Base-by-base conservation (phyloP, 2,113 vertebrate species). In the Junco hyemalis region DNA sequence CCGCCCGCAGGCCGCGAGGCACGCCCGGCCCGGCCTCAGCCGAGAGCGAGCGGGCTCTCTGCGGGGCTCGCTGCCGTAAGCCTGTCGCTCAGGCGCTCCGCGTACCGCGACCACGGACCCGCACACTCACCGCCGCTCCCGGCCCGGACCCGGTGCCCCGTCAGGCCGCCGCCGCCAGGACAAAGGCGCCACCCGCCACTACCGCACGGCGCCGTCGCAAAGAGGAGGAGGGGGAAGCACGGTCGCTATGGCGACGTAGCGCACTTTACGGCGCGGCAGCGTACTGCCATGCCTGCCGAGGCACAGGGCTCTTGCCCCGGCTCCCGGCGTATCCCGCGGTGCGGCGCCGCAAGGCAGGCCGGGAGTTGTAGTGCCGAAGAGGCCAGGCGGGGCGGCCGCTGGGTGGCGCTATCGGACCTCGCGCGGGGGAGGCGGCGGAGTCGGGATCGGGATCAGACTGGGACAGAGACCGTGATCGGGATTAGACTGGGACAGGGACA, bases 121-220 rank as follows among this genome's bases (percentile, higher is more conserved):
- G 87, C 93, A 69, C 45, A 92, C 95, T 91, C 54, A 94, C 95
- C 90, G 84, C 77, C 63, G 24, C 35, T 56, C 28, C 48, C 35
- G 65, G 24, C 71, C 88, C 44, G 36, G 8, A n/a, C 65, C 89
- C 56, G n/a, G 19, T 38, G 38, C n/a, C 73, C 40, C 69, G 69
- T 64, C 59, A 68, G 81, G 88, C 95, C 88, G 68, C 85, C 65
- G 60, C 85, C 89, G 89, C 82, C 93, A 88, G 95, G 83, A 96
- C 95, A 96, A 96, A 95, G 95, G 86, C 95, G 86, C 91, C 89
- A 90, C 86, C 74, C 66, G 47, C 86, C 51, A 14, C 82, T 78
- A 45, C 89, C 40, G 65, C 42, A 69, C 86, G 54, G 88, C 79
- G 20, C 54, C 12, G 93, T 80, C 91, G 91, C 68, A 91, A 95